Evolutionary conservation across 2,888 invertebrate genomes (phyloP).

Genomic region (Linnaemya vulpina): DNA sequence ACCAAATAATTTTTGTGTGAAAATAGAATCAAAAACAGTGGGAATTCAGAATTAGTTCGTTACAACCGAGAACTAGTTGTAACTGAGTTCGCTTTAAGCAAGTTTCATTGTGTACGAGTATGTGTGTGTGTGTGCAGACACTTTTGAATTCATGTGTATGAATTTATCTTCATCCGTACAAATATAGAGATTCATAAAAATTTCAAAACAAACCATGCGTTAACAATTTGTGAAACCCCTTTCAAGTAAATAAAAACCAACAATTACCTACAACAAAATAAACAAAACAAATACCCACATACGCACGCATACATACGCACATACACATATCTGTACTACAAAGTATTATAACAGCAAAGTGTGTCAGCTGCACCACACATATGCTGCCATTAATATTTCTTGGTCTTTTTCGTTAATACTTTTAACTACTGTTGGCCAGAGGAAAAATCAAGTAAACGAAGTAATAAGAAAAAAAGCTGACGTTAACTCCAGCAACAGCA

Average conservation of each 20-base stretch:
- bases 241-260: constrained; percentile 32
- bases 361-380: constrained; percentile 67
- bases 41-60: too few relatives aligned
- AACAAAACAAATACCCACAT: neutral
- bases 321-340: neutral
- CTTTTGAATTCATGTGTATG: neutral
- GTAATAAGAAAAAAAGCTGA: constrained; percentile 27
- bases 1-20: too few relatives aligned
- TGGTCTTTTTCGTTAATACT: neutral
- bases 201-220: constrained; percentile 60
- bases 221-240: constrained; percentile 62
- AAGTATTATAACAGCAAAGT: constrained; percentile 50
- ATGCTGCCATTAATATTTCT: constrained; percentile 47
- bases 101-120: neutral
- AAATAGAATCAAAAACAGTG: too few relatives aligned
- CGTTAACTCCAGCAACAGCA: constrained; percentile 20
- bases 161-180: too few relatives aligned
- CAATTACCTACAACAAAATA: constrained; percentile 15
- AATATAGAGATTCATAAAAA: neutral
- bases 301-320: neutral
- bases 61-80: too few relatives aligned
- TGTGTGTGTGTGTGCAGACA: neutral
- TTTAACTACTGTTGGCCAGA: constrained; percentile 56
- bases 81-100: too few relatives aligned
- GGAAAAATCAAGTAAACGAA: constrained; percentile 29